Evolutionary conservation across 2,888 invertebrate genomes (phyloP), one percentile per base, ranked within the genome.

Genomic region (Melieria picta): DNA sequence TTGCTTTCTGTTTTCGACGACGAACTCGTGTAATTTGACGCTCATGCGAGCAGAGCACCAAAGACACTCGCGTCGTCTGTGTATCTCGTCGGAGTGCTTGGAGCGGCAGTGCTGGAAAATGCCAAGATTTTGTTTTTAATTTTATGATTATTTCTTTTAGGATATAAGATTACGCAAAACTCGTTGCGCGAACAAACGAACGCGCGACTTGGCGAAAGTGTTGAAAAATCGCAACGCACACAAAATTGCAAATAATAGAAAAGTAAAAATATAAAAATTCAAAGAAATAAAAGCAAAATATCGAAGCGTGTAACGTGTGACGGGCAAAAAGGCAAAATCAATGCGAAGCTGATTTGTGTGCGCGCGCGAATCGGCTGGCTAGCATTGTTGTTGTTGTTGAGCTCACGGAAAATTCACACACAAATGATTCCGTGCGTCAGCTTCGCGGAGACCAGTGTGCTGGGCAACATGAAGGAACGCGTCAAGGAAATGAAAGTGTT

Each of bases 401-500:
- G 10, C 42, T 30, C 63, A 66, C 72, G 52, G 30, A 30, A 30
- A 30, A 30, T 30, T 47, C 56, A 69, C 30, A 30, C 16, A 76
- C 81, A 81, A 84, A 87, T 87, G 87, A 87, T 87, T 84, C 87
- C 87, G 83, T 87, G 87, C 80, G 87, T 87, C 75, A 87, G 87
- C 80, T 82, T 87, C 76, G 85, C 87, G 77, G 88, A 88, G 81
- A 88, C 88, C 83, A 87, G 87, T 85, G 87, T 86, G 78, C 84
- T 88, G 83, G 86, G 86, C 82, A 88, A 87, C 81, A 88, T 88
- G 88, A 88, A 88, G 85, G 88, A 88, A 80, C 87, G 88, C 77
- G 87, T 87, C 77, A 88, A 87, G 82, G 88, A 88, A 82, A 88
- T 88, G 88, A 88, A 88, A 82, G 87, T 89, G 70, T 88, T 88